Base-by-base conservation (phyloP, 1,140 invertebrate species). In the Aporrectodea caliginosa region DNA sequence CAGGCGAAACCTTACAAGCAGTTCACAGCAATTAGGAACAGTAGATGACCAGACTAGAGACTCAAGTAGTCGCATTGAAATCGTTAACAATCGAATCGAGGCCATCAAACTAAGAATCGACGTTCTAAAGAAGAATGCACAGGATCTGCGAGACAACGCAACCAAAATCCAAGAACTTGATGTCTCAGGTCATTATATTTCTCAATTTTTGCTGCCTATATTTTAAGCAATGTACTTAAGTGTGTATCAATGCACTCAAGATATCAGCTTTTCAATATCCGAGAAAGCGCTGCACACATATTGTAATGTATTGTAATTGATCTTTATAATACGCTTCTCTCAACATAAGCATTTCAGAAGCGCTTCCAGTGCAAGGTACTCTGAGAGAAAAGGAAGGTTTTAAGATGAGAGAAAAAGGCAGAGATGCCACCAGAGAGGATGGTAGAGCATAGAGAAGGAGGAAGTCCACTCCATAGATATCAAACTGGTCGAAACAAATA, bases 131-230 rank as follows among this genome's bases (percentile, higher is more conserved):
- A 88, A 91, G 68, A 90, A 92, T 82, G 94, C 94, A 1, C 87
- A 91, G 74, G 90, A 93, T 35, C 89, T 98, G 31, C 93, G 93
- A 83, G 92, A 93, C 77, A 95, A 95, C 85, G 95, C 95, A 16
- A 98, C 95, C 0, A 92, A 93, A 84, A 89, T 99, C 33, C 95
- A 98, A 87, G 96, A 98, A 89, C 94, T 93, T 1, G 96, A 98
- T 88, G 93, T 98, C 58, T 94, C 96, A 90, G 96, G 91, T 91
- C 82, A 80, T 73, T 34, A 69, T n/a, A n/a, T n/a, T n/a, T n/a
- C 2, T 32, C 31, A 69, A 77, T 29, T 69, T 43, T 27, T 69
- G 12, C 58, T 16, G 2, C 43, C 2, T 77, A 12, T 33, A 1
- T 22, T 31, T 69, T 32, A n/a, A 73, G 16, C 71, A 35, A 71